Conservation (phyloP, 2,888 invertebrate species). For the Cenopis cana region DNA sequence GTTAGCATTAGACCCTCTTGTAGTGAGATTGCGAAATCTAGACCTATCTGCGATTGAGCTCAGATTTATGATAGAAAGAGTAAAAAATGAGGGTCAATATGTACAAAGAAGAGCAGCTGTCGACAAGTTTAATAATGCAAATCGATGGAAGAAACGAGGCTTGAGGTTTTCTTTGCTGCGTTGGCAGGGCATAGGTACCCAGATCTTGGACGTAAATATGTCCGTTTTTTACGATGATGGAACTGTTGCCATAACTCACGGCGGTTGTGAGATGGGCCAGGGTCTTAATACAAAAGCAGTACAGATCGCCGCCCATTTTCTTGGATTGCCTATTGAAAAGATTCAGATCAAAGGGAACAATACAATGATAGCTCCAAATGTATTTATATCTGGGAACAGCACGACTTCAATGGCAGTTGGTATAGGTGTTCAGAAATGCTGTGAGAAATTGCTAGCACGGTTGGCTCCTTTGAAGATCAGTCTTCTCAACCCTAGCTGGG, state of each 20-base stretch:
- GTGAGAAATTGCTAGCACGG: conserved; percentile 70
- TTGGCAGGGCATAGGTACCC: conserved; percentile 73
- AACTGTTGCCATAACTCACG: conserved; percentile 86
- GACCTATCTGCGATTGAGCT: conserved; percentile 49
- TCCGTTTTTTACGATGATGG: conserved; percentile 85
- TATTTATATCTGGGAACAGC: conserved; percentile 87
- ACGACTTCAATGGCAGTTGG: conserved; percentile 87
- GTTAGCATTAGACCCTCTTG: conserved; percentile 77
- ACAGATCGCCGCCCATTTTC: conserved; percentile 87
- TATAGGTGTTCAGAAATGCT: conserved; percentile 80
- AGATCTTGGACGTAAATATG: conserved; percentile 77
- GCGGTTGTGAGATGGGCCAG: conserved; percentile 89
- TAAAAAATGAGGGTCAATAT: conserved; percentile 80
- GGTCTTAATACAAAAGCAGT: conserved; percentile 89
- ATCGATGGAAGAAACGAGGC: conserved; percentile 90
- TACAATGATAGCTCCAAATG: conserved; percentile 87
- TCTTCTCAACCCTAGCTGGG: conserved; percentile 80
- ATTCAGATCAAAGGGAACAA: conserved; percentile 87
- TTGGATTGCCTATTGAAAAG: conserved; percentile 86
- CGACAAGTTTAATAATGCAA: conserved; percentile 81
- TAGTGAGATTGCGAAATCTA: conserved; percentile 80
- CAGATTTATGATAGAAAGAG: conserved; percentile 73
- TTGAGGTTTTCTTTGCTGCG: conserved; percentile 85
- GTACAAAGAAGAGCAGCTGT: conserved; percentile 71
- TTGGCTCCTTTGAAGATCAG: conserved; percentile 74